These are phyloP conservation scores for Lerema accius DNA, from an alignment of 1,140 invertebrate genomes.

Conservation along the genomic window DNA sequence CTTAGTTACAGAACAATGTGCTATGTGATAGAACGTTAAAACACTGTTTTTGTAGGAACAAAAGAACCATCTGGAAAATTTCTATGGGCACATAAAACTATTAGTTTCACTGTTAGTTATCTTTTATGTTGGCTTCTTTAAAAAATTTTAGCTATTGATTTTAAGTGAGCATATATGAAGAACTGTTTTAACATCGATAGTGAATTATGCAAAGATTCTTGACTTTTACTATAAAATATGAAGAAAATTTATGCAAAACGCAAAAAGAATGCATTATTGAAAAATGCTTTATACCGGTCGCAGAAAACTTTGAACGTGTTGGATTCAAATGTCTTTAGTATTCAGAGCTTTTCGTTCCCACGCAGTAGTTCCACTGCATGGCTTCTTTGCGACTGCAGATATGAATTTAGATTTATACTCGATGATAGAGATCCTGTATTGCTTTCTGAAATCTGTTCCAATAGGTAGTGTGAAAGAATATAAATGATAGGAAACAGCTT, in stretches of 20 bases:
- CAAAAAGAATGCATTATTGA: not conserved
- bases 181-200: not conserved
- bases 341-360: not conserved
- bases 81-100: too few species aligned
- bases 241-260: not conserved
- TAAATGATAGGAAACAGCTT: not conserved
- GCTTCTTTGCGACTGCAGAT: not conserved
- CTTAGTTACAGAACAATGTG: conserved; percentile 1
- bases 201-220: not conserved
- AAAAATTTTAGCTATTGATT: too few species aligned
- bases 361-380: not conserved
- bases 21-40: not conserved
- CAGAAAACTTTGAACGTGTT: not conserved
- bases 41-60: not conserved
- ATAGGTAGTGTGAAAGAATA: not conserved
- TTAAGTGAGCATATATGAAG: too few species aligned
- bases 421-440: not conserved
- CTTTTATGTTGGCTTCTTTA: too few species aligned
- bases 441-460: not conserved
- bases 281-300: not conserved
- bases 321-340: not conserved
- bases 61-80: too few species aligned
- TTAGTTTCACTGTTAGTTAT: too few species aligned
- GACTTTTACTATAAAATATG: not conserved
- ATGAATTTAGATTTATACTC: not conserved